Percentiles rank a stretch among this genome's conserved stretches.
Evolutionary conservation across 2,797 vertebrate genomes (phyloP).

Genomic region (Sternarchorhynchus goeldii): DNA sequence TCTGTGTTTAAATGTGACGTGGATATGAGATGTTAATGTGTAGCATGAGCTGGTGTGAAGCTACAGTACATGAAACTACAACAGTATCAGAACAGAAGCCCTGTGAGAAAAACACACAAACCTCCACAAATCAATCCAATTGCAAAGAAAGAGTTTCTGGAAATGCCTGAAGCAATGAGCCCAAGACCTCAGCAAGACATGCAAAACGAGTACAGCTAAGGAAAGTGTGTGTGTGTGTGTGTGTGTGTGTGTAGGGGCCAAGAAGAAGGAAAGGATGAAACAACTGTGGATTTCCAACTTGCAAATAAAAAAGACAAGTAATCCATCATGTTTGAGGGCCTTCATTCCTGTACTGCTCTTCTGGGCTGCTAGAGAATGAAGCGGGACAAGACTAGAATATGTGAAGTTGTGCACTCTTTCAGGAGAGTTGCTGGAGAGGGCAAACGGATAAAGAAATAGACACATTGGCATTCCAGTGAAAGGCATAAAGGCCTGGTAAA

Average conservation of each 20-base stretch:
- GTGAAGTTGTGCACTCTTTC: constrained; percentile 73
- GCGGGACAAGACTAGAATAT: constrained; percentile 88
- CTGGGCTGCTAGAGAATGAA: constrained; percentile 81
- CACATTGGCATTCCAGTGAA: constrained; percentile 73
- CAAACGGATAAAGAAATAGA: constrained; percentile 60
- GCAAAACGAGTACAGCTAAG: constrained; percentile 65
- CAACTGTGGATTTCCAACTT: constrained; percentile 80
- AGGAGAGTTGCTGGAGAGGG: constrained; percentile 54
- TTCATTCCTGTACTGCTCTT: constrained; percentile 76
- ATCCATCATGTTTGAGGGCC: constrained; percentile 87
- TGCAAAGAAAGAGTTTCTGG: constrained; percentile 80
- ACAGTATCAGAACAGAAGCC: constrained; percentile 52
- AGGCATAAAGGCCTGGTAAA: constrained; percentile 71
- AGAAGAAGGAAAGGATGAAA: constrained; percentile 42
- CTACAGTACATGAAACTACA: not conserved
- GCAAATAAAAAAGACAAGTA: constrained; percentile 86
- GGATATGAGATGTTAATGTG: not conserved
- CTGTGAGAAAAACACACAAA: constrained; percentile 91
- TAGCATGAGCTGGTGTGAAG: too few species aligned
- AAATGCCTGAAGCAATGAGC: constrained; percentile 80
- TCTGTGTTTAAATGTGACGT: constrained; percentile 7
- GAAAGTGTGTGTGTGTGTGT: constrained; percentile 18
- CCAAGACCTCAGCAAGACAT: constrained; percentile 63
- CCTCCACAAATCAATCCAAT: constrained; percentile 87
- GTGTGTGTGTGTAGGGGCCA: constrained; percentile 47